Conservation (phyloP, 1,140 invertebrate species). For the Ceratina australensis region DNA sequence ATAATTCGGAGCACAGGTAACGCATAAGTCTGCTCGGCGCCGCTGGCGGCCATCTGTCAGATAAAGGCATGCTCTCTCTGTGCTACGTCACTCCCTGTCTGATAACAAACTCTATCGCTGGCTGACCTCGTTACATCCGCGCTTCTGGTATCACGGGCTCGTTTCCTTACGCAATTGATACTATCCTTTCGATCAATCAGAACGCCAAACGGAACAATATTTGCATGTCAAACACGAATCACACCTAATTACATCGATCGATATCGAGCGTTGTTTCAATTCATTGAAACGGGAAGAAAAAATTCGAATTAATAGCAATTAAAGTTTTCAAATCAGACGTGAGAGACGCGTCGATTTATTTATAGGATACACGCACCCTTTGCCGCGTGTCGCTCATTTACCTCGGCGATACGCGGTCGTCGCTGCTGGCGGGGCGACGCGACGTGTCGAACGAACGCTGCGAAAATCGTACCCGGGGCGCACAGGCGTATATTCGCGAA, state of each 20-base stretch:
- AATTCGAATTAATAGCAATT: no score
- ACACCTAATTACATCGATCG: no score
- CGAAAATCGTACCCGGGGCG: slow-evolving; percentile 59
- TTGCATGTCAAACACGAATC: no score
- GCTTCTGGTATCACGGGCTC: no score
- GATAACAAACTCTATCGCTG: slow-evolving; percentile 16
- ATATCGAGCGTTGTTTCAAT: no score
- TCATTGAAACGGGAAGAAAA: no score
- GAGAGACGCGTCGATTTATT: slow-evolving; percentile 27
- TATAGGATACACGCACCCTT: not conserved
- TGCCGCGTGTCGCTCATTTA: slow-evolving; percentile 34
- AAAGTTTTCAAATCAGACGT: not conserved
- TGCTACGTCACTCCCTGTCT: slow-evolving; percentile 32
- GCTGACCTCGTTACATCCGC: not conserved
- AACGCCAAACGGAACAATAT: not conserved
- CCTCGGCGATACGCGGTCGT: slow-evolving; percentile 53
- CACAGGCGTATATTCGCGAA: slow-evolving; percentile 25
- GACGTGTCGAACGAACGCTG: slow-evolving; percentile 47
- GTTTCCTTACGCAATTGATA: not conserved
- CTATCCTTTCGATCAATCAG: no score
- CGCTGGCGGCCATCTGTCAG: slow-evolving; percentile 59
- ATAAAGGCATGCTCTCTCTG: slow-evolving; percentile 50
- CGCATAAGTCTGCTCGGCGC: slow-evolving; percentile 56
- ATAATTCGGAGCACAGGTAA: slow-evolving; percentile 60
- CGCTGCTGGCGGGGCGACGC: slow-evolving; percentile 22